Evolutionary conservation across 2,113 vertebrate genomes (phyloP).

Genomic region (Dendrocopos noguchii): DNA sequence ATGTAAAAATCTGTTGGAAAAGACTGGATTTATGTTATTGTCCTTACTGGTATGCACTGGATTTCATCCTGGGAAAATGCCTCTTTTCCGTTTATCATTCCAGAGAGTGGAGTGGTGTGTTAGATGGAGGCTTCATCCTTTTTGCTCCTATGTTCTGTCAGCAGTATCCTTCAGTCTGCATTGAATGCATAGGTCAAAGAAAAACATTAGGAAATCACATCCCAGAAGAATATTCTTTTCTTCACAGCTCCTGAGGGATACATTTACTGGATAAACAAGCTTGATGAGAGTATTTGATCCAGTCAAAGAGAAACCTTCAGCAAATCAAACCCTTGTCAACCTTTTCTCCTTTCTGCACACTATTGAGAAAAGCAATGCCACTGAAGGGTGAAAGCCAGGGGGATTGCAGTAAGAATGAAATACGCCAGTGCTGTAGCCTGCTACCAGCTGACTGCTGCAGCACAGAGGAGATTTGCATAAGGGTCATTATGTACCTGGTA

Average conservation of each 20-base stretch:
- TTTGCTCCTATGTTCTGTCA: neutral
- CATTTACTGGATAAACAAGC: conserved; percentile 50
- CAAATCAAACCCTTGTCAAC: neutral
- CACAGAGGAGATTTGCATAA: neutral
- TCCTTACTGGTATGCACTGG: conserved; percentile 46
- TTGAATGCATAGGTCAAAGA: neutral
- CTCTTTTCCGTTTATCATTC: neutral
- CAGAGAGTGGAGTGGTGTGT: neutral
- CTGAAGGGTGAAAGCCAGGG: neutral
- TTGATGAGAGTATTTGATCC: neutral
- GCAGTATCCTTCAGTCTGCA: neutral
- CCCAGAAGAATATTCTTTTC: conserved; percentile 20
- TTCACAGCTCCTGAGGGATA: conserved; percentile 26
- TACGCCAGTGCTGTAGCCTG: neutral
- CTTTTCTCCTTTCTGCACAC: neutral
- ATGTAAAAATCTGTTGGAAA: neutral
- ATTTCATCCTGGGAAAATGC: conserved; percentile 9
- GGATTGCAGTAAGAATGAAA: neutral
- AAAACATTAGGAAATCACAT: conserved; percentile 28
- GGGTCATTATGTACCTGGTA: neutral
- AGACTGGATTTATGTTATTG: conserved; percentile 24
- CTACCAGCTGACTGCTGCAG: neutral
- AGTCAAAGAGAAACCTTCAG: neutral
- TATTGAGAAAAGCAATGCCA: neutral
- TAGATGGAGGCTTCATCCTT: conserved; percentile 33